Evolutionary conservation across 2,797 vertebrate species (phyloP), one percentile per base, ranked within the genome.

Genomic region (Buphagus erythrorhynchus): DNA sequence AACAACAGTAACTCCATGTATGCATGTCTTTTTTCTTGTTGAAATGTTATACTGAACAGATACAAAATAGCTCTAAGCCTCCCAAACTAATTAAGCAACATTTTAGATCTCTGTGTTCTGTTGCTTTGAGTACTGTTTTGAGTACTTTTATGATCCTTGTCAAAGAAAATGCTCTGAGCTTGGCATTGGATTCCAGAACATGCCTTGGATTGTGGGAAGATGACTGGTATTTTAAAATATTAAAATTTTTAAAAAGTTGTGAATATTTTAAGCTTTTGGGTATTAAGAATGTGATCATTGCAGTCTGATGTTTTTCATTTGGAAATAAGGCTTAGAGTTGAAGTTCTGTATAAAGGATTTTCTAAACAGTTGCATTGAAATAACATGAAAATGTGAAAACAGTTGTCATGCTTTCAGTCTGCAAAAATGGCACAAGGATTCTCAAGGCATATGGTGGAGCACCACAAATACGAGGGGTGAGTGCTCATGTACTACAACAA

Each of bases 41-140:
- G 33, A 54, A 90, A 72, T 26, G 68, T 90, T 88, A 40, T 89
- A 79, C 63, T 40, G 65, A 94, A 78, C 86, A 94, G 93, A 90
- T 65, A 46, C 19, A 33, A 74, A 81, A 82, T 74, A 91, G 86
- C 42, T 59, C 65, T 31, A 43, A 86, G 54, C 63, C 48, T 81
- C 62, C 48, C 19, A 59, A 86, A 81, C 16, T 67, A 83, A 94
- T 75, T 63, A 84, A 92, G 54, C 55, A 88, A 65, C 16, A 31
- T 83, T 94, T 96, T 45, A 57, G 79, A 40, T 92, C 51, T 90
- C 42, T 48, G 36, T 83, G 25, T 84, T 84, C 55, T 89, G 14
- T 73, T 76, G 58, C 73, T 88, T 86, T 80, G 31, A 95, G 79
- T 69, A 40, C 16, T 42, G 38, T 13, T 73, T 57, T 66, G n/a